A percentile compares a stretch with the other conserved stretches of the same genome.
phyloP scores from a whole-genome alignment of 2,113 vertebrate genomes.

The Todiramphus chloris region DNA sequence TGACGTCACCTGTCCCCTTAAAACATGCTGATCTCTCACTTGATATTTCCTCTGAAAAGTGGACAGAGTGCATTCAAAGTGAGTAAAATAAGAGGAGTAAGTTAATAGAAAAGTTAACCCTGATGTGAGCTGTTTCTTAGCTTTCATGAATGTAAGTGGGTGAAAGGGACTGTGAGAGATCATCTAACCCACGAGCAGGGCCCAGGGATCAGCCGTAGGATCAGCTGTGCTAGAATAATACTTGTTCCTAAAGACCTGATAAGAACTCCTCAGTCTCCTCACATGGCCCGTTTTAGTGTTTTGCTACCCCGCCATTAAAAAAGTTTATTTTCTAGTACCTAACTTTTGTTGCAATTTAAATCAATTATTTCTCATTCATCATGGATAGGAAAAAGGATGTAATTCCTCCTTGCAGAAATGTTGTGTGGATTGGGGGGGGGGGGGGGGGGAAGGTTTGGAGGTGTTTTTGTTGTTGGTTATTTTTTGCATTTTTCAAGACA shows the following conservation, averaged over 20 bases:
- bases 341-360: background rate
- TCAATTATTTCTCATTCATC: background rate
- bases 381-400: background rate
- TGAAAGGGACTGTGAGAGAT: background rate
- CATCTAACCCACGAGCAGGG: background rate
- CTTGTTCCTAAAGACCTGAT: background rate
- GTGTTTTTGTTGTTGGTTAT: background rate
- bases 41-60: background rate
- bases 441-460: fast-evolving
- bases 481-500: background rate
- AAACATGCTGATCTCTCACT: background rate
- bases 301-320: background rate
- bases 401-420: background rate
- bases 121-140: background rate
- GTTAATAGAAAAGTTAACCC: background rate
- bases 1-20: background rate
- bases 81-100: background rate
- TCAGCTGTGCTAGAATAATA: background rate
- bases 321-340: background rate
- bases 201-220: background rate
- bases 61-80: background rate
- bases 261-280: background rate
- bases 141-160: background rate
- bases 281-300: background rate
- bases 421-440: background rate